Evolutionary conservation across 2,797 vertebrate species (phyloP).

Genomic region (Siniperca undulata): DNA sequence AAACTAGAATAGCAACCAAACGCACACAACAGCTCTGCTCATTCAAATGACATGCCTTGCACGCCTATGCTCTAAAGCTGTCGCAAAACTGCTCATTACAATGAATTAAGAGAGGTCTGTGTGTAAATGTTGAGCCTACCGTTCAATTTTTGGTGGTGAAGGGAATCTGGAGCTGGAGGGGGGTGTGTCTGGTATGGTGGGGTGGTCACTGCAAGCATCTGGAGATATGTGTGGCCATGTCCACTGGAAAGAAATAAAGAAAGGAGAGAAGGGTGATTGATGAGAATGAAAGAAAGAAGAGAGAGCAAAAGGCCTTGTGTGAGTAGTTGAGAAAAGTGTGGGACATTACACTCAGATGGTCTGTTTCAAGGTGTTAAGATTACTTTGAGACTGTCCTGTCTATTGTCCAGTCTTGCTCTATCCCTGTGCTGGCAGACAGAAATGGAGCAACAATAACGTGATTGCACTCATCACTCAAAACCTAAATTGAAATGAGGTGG

Average conservation of each 20-base stretch:
- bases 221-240: conserved; percentile 77
- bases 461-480: conserved; percentile 74
- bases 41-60: conserved; percentile 81
- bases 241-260: conserved; percentile 52
- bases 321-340: conserved; percentile 38
- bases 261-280: conserved; percentile 54
- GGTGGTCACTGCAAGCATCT: conserved; percentile 76
- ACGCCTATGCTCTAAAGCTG: conserved; percentile 83
- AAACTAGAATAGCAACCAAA: conserved; percentile 71
- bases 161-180: conserved; percentile 71
- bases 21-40: conserved; percentile 68
- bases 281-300: conserved; percentile 51
- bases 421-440: conserved; percentile 56
- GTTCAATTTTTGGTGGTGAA: conserved; percentile 80
- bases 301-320: conserved; percentile 37
- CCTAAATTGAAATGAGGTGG: conserved; percentile 74
- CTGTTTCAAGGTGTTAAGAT: conserved; percentile 66
- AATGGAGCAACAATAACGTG: conserved; percentile 70
- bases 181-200: conserved; percentile 76
- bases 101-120: conserved; percentile 82
- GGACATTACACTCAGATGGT: conserved; percentile 51
- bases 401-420: conserved; percentile 59
- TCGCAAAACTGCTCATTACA: conserved; percentile 83
- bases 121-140: conserved; percentile 80
- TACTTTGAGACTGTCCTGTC: conserved; percentile 55